Base-by-base conservation (phyloP, 2,888 invertebrate species). In the Sipha maydis region DNA sequence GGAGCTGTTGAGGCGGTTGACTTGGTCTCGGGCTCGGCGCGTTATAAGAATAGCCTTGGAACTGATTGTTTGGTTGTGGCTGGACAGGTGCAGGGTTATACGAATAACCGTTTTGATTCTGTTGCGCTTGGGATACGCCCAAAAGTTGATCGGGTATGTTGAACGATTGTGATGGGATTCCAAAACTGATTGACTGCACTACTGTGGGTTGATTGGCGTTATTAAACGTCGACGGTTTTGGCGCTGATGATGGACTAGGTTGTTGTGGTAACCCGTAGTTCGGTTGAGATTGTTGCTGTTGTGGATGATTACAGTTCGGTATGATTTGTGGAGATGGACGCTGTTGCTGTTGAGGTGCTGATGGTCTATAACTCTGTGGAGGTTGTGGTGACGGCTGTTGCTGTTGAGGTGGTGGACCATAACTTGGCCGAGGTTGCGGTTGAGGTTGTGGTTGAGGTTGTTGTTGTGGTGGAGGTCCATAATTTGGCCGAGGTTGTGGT, bases 281-380 rank as follows among this genome's bases (percentile, higher is more conserved):
- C 3, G 61, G 48, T 21, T 75, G 85, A 4, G 82, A 82, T 67
- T 73, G 91, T 48, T 91, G 28, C 34, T 91, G 91, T 79, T 89
- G 91, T 89, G 94, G 93, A 0, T 76, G 94, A 93, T 69, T 93
- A 90, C 94, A 95, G 8, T 93, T 93, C 38, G 92, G 93, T 0
- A 11, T 48, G 5, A 48, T 48, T 48, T 48, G 48, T 48, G 4
- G 90, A 11, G 91, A 91, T 84, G 90, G 85, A 28, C 89, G 54
- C 86, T 85, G 90, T 88, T 85, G 90, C 83, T 78, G 89, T 86
- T 85, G 90, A 82, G 69, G 89, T 54, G 89, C 89, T 14, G 61
- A 89, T 90, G 31, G 90, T 90, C 71, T 89, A 90, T 75, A 28
- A 56, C n/a, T 38, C 88, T 56, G 90, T 89, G 69, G 90, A 83